Percentiles rank a stretch among this genome's conserved stretches.
phyloP scores from a whole-genome alignment of 2,113 vertebrate species.

The Pluvianellus socialis region DNA sequence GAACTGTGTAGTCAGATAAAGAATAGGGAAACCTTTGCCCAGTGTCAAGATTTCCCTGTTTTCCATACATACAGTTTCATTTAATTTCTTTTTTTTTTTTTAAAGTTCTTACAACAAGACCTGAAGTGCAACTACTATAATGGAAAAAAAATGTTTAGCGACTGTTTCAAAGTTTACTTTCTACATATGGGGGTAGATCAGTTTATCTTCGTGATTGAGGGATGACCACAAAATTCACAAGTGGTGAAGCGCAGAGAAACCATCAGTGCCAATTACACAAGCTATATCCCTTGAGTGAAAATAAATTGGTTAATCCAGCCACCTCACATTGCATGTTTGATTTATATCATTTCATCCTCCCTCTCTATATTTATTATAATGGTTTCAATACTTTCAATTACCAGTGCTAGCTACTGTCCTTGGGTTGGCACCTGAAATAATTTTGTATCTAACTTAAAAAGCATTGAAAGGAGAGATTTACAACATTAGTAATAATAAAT shows the following conservation, averaged over 20 bases:
- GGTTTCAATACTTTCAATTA: constrained; percentile 33
- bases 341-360: background rate
- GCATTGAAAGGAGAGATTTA: background rate
- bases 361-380: constrained; percentile 25
- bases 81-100: background rate
- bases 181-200: background rate
- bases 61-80: background rate
- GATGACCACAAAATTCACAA: constrained; percentile 36
- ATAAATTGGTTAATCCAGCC: constrained; percentile 40
- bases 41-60: background rate
- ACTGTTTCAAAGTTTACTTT: background rate
- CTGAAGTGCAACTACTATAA: background rate
- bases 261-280: constrained; percentile 19
- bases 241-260: constrained; percentile 5
- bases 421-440: background rate
- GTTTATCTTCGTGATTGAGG: constrained; percentile 37
- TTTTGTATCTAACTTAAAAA: background rate
- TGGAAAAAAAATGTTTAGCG: background rate
- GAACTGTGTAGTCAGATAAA: background rate
- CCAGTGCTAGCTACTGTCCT: constrained; percentile 21
- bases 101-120: background rate
- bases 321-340: background rate
- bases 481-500: background rate
- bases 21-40: background rate
- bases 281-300: constrained; percentile 16